phyloP scores from a whole-genome alignment of 1,140 invertebrate genomes.

The Alviniconcha marisindica region DNA sequence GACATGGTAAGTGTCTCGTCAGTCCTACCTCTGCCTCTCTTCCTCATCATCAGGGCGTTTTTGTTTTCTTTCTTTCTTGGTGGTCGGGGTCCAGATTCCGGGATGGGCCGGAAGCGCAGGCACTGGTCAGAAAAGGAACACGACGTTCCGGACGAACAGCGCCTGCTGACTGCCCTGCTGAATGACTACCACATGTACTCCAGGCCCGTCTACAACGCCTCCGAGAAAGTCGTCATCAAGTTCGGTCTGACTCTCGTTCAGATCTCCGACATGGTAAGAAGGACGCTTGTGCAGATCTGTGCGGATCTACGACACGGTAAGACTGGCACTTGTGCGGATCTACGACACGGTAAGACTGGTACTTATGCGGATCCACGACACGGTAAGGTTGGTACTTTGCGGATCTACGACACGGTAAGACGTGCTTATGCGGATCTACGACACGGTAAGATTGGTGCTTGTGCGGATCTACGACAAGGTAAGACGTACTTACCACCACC shows the following conservation, averaged over 20 bases:
- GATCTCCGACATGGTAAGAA: constrained; percentile 81
- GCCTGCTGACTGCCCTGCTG: constrained; percentile 60
- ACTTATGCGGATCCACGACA: constrained; percentile 68
- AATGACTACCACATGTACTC: constrained; percentile 95
- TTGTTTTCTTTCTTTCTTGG: constrained; percentile 36
- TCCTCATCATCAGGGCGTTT: background rate
- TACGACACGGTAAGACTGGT: background rate
- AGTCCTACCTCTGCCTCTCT: background rate
- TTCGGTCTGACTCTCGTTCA: constrained; percentile 75
- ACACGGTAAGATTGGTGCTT: background rate
- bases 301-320: background rate
- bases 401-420: background rate
- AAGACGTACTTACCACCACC: constrained; percentile 77
- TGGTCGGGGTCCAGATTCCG: constrained; percentile 12
- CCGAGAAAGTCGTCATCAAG: constrained; percentile 69
- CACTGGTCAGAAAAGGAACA: background rate
- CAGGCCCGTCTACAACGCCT: constrained; percentile 74
- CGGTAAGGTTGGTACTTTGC: constrained; percentile 80
- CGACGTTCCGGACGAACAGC: constrained; percentile 66
- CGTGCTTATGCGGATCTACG: no score
- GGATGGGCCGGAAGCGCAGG: background rate
- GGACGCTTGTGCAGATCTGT: background rate
- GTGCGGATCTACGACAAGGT: constrained; percentile 78
- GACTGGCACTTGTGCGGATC: no score
- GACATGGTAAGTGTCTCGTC: constrained; percentile 93